Evolutionary conservation across 2,113 vertebrate genomes (phyloP).

Genomic region (Lophotis ruficrista): DNA sequence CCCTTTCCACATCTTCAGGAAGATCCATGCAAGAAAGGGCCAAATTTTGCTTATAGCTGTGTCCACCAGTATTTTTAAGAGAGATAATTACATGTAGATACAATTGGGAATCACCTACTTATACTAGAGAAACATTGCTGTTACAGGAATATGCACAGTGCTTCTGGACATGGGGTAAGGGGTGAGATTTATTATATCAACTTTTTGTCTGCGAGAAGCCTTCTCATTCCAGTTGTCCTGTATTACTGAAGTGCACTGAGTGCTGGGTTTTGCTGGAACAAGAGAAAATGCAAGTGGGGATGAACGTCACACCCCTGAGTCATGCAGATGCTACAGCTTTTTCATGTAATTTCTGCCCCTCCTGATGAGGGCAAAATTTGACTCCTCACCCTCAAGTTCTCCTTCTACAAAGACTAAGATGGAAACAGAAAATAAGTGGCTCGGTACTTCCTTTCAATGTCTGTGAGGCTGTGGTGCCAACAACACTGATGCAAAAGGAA

Average conservation of each 20-base stretch:
- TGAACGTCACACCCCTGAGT: not conserved
- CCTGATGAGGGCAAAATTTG: not conserved
- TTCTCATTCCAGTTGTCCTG: not conserved
- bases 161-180: not conserved
- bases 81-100: not conserved
- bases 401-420: not conserved
- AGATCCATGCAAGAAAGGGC: not conserved
- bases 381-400: not conserved
- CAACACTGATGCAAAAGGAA: constrained; percentile 58
- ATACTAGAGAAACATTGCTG: not conserved
- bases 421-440: not conserved
- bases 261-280: not conserved
- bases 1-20: not conserved
- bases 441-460: not conserved
- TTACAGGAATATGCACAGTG: not conserved
- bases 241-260: not conserved
- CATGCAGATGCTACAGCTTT: not conserved
- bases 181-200: not conserved
- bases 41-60: not conserved
- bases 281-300: not conserved
- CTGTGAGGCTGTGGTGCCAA: constrained; percentile 2
- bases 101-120: not conserved
- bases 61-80: not conserved
- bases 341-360: not conserved
- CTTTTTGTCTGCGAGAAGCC: not conserved